Conservation (phyloP, 2,113 vertebrate genomes). For the Chamaetylas fuelleborni region DNA sequence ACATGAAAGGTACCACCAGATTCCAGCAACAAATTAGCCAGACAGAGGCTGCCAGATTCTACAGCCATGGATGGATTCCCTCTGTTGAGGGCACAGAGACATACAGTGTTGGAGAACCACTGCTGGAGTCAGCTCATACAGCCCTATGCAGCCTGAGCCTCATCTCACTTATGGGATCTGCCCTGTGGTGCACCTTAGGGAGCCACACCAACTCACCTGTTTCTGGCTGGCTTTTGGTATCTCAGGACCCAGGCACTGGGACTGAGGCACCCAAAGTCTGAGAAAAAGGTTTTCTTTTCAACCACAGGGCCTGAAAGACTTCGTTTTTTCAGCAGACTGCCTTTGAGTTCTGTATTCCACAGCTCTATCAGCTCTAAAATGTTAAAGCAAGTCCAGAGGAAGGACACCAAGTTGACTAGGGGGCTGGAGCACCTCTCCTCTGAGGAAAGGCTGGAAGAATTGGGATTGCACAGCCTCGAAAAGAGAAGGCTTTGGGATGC, state of each 20-base stretch:
- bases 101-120: rapidly evolving
- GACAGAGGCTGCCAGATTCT: not conserved
- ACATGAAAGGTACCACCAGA: not conserved
- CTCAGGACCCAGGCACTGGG: not conserved
- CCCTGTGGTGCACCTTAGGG: not conserved
- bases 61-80: rapidly evolving
- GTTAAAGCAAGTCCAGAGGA: not conserved
- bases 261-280: not conserved
- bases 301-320: not conserved
- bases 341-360: not conserved
- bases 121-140: not conserved
- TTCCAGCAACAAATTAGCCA: not conserved
- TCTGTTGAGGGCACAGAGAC: not conserved
- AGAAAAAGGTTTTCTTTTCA: not conserved
- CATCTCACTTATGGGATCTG: rapidly evolving
- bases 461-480: not conserved
- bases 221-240: not conserved
- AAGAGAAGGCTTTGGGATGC: not conserved
- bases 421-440: not conserved
- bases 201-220: not conserved
- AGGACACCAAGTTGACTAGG: not conserved
- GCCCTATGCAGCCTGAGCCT: not conserved
- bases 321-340: not conserved
- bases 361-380: not conserved
- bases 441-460: not conserved